Evolutionary conservation across 2,888 invertebrate genomes (phyloP).

Genomic region (Luperina nickerlii): DNA sequence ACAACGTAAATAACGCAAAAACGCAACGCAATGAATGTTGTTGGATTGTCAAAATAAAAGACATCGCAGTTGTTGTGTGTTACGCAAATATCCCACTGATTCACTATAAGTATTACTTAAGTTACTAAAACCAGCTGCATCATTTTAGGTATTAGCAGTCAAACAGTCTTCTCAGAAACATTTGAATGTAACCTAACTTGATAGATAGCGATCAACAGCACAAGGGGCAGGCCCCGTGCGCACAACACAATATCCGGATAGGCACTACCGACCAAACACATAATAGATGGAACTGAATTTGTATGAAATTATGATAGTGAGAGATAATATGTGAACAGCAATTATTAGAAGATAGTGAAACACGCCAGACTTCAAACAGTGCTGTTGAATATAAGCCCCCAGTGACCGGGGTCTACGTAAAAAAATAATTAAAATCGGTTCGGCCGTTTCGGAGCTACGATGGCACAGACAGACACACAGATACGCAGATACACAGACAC

Average conservation of each 20-base stretch:
- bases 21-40: too few relatives aligned
- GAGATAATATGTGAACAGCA: not conserved
- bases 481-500: too few relatives aligned
- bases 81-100: not conserved
- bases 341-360: not conserved
- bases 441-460: too few relatives aligned
- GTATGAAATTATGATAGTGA: not conserved
- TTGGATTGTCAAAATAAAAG: not conserved
- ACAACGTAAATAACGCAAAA: too few relatives aligned
- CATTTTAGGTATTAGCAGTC: not conserved
- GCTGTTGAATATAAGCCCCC: not conserved
- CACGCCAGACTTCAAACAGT: not conserved
- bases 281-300: not conserved
- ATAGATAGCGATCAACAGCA: not conserved
- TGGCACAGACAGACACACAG: too few relatives aligned
- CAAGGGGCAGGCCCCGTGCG: not conserved
- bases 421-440: too few relatives aligned
- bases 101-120: not conserved
- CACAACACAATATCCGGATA: not conserved
- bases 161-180: slow-evolving; percentile 8
- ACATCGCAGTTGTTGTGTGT: not conserved
- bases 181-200: not conserved
- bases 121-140: slow-evolving; percentile 1
- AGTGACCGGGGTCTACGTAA: not conserved
- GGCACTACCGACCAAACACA: not conserved